Evolutionary conservation across 2,113 vertebrate species (phyloP).

Genomic region (Tachuris rubrigastra): DNA sequence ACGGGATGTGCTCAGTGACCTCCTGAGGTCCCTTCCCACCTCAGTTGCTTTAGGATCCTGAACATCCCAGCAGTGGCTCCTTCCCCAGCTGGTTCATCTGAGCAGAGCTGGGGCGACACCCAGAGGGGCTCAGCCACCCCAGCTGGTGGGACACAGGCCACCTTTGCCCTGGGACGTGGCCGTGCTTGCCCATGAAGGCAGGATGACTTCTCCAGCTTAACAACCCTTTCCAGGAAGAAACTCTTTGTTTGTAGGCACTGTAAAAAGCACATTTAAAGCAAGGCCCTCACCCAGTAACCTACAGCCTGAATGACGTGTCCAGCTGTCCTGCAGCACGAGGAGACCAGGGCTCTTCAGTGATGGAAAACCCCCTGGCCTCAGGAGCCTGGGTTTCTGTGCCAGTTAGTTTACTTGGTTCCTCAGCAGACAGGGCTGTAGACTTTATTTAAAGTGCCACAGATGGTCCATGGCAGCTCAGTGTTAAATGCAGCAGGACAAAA

Average conservation of each 20-base stretch:
- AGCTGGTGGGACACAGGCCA: neutral
- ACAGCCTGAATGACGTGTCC: accelerated
- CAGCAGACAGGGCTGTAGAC: neutral
- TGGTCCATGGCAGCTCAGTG: accelerated
- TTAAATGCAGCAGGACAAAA: neutral
- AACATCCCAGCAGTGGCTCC: neutral
- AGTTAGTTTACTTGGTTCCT: neutral
- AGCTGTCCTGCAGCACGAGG: accelerated
- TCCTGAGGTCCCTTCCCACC: neutral
- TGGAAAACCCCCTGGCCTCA: accelerated
- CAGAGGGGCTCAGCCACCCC: neutral
- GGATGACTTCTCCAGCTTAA: neutral
- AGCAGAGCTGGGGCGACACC: neutral
- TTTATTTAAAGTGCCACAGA: neutral
- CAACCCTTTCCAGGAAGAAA: neutral
- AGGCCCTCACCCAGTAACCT: neutral
- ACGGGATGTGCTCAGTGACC: neutral
- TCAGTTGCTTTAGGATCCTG: neutral
- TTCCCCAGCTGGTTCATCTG: neutral
- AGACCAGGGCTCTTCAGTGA: accelerated
- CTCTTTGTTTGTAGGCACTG: neutral
- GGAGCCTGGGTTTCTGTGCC: accelerated
- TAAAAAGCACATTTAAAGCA: neutral
- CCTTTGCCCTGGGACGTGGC: accelerated
- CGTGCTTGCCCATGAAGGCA: neutral